A percentile compares a stretch with the other conserved stretches of the same genome.
Evolutionary conservation across 2,888 invertebrate species (phyloP).

Genomic region (Mamestra brassicae): DNA sequence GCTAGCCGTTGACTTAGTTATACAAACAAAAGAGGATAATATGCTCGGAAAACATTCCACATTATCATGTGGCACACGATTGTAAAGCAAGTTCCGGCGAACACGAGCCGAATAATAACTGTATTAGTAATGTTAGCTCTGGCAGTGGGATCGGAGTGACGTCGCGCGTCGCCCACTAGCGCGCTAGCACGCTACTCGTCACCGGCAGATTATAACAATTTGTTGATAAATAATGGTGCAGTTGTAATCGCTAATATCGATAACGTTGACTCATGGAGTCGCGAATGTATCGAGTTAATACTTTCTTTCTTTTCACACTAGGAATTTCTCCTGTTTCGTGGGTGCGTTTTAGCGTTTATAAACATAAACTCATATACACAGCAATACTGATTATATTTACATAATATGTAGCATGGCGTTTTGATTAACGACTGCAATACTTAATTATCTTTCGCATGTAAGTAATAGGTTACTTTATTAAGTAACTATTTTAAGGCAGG

Average conservation of each 20-base stretch:
- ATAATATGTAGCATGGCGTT: constrained; percentile 1
- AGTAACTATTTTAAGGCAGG: not conserved
- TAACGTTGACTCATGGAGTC: constrained; percentile 8
- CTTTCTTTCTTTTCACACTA: too few species aligned
- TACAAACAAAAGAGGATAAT: constrained; percentile 53
- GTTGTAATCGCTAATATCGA: constrained; percentile 8
- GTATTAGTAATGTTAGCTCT: not conserved
- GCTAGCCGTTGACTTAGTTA: constrained; percentile 29
- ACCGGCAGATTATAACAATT: not conserved
- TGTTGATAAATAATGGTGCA: constrained; percentile 36
- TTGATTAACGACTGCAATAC: constrained; percentile 12
- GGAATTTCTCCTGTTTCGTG: too few species aligned
- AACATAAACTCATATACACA: too few species aligned
- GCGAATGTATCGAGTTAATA: not conserved
- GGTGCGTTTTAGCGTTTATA: too few species aligned
- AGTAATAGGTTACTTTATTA: too few species aligned
- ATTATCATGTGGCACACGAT: constrained; percentile 18
- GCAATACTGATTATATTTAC: constrained; percentile 2
- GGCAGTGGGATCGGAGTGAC: too few species aligned
- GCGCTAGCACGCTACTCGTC: too few species aligned
- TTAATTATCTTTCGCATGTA: constrained; percentile 6
- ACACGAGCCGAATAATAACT: constrained; percentile 14
- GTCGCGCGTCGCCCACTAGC: not conserved
- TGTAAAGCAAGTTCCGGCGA: constrained; percentile 10
- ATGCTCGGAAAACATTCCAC: constrained; percentile 38